Evolutionary conservation across 2,113 vertebrate genomes (phyloP).

Genomic region (Mungos mungo): DNA sequence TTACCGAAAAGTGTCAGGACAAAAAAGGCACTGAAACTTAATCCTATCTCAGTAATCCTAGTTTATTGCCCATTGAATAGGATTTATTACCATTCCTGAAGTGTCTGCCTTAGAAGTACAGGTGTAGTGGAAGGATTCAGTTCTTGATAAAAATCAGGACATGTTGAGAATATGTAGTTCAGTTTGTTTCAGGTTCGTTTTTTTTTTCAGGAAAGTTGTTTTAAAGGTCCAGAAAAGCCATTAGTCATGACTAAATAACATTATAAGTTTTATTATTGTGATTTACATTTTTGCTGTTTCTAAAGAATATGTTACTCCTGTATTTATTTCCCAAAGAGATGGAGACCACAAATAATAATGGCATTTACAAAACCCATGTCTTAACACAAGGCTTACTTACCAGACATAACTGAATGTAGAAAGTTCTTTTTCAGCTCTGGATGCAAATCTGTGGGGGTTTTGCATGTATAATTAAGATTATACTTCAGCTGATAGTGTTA

Average conservation of each 20-base stretch:
- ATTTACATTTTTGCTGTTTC: slow-evolving; percentile 50
- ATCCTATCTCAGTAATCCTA: slow-evolving; percentile 62
- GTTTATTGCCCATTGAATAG: slow-evolving; percentile 28
- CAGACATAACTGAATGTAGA: slow-evolving; percentile 64
- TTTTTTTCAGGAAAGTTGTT: slow-evolving; percentile 36
- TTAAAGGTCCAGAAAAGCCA: slow-evolving; percentile 39
- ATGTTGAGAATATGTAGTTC: slow-evolving; percentile 35
- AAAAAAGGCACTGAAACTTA: slow-evolving; percentile 45
- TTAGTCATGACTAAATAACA: slow-evolving; percentile 48
- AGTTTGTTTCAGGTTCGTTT: slow-evolving; percentile 51
- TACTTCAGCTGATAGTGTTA: slow-evolving; percentile 52
- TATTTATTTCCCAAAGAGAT: slow-evolving; percentile 65
- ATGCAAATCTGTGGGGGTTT: slow-evolving; percentile 48
- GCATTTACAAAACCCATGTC: slow-evolving; percentile 53
- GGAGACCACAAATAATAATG: slow-evolving; percentile 43
- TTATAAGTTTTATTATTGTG: slow-evolving; percentile 25
- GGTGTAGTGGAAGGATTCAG: slow-evolving; percentile 26
- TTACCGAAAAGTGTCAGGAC: slow-evolving; percentile 53
- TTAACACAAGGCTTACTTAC: slow-evolving; percentile 59
- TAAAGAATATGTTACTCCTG: slow-evolving; percentile 33
- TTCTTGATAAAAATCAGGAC: slow-evolving; percentile 42
- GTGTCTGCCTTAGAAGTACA: slow-evolving; percentile 61
- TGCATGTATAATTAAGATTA: slow-evolving; percentile 68
- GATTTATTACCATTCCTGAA: slow-evolving; percentile 50
- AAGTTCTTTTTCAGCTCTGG: slow-evolving; percentile 54